Conservation (phyloP, 1,140 invertebrate genomes). For the Caenorhabditis latens region DNA sequence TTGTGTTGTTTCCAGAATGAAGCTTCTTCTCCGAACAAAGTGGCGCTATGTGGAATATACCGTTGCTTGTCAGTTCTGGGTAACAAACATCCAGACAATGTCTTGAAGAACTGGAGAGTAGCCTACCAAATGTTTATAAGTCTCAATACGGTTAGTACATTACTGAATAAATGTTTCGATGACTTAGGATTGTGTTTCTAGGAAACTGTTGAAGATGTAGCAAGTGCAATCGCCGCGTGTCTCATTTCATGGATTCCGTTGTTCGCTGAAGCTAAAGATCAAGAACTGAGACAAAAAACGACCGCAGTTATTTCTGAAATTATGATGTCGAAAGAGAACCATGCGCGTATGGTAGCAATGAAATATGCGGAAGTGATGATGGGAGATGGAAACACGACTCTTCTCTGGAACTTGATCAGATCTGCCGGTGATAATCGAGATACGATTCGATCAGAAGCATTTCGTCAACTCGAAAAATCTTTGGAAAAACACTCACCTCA, state of each 20-base stretch:
- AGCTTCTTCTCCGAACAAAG: conserved; percentile 7
- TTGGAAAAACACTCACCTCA: conserved; percentile 1
- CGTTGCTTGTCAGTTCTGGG: conserved; percentile 35
- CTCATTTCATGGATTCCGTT: not conserved
- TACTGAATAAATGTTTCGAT: not conserved
- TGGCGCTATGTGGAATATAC: conserved; percentile 42
- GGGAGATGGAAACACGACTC: conserved; percentile 11
- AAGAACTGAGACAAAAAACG: not conserved
- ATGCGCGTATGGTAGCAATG: conserved; percentile 18
- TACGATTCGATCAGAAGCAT: conserved; percentile 24
- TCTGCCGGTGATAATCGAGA: conserved; percentile 56
- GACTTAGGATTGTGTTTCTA: not conserved
- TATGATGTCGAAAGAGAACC: not conserved
- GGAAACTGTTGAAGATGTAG: conserved; percentile 47
- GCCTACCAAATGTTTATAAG: not conserved
- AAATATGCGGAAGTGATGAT: conserved; percentile 61
- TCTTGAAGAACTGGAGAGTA: not conserved
- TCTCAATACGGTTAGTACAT: not conserved
- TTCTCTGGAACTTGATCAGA: conserved; percentile 28
- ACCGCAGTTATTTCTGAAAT: not conserved
- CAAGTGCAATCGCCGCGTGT: conserved; percentile 10
- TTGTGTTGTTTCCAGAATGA: not conserved
- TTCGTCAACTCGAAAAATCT: conserved; percentile 30
- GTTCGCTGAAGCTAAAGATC: conserved; percentile 31
- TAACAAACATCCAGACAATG: not conserved